Evolutionary conservation across 2,113 vertebrate genomes (phyloP), one percentile per base, ranked within the genome.

Genomic region (Sebastes fasciatus): DNA sequence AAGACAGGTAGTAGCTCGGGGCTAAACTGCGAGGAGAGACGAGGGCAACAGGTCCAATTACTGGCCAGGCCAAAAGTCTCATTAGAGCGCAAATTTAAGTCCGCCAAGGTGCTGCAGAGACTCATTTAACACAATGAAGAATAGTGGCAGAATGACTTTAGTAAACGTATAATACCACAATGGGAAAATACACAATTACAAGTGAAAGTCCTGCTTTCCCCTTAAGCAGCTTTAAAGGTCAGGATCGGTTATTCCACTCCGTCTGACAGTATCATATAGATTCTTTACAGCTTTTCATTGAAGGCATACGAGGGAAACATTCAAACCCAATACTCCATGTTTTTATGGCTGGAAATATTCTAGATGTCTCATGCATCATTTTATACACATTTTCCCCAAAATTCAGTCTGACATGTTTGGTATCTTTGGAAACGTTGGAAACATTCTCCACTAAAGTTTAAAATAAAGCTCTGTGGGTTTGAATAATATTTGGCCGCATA

Each of bases 41-140:
- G 64, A 73, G 78, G 87, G 84, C 23, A 88, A 77, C 64, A 86
- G 93, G 91, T 93, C 89, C 90, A 79, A 84, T 94, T 94, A 93
- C 94, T 85, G 82, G 79, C 77, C 69, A 54, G 87, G 80, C 79
- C 75, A 86, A 79, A 82, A 88, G 85, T 89, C 73, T 88, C 89
- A 93, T 93, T 91, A 52, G 78, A 88, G 78, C 57, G 77, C 48
- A 86, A 78, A 65, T 82, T 68, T 78, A 67, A 67, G 34, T 79
- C 71, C 16, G 2, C 70, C 23, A 11, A n/a, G 2, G 54, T 66
- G 74, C 60, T 48, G 77, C 7, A 60, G 75, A 77, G 70, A 80
- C 77, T 69, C 66, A 71, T 70, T 69, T 66, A 55, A 78, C 23
- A 21, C 6, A 14, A 17, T 45, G 45, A 70, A 14, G 6, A 62